Conservation (phyloP, 2,888 invertebrate genomes). For the Cheilosia soror region DNA sequence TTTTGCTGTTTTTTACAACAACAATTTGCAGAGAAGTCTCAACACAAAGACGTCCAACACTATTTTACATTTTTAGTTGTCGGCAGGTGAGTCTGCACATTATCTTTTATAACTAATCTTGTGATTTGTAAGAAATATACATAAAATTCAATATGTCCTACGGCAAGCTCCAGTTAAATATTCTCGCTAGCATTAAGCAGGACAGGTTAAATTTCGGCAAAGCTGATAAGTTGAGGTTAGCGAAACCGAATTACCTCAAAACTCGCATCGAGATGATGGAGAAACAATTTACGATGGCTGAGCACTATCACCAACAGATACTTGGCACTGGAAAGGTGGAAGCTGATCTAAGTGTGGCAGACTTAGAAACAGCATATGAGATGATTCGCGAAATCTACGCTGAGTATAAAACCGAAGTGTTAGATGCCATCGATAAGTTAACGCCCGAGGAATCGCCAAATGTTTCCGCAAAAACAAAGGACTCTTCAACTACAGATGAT, state of each 20-base stretch:
- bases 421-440: background rate
- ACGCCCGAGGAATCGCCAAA: background rate
- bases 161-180: background rate
- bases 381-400: background rate
- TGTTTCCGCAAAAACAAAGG: background rate
- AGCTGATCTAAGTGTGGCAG: background rate
- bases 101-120: too few relatives aligned
- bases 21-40: too few relatives aligned
- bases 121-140: too few relatives aligned
- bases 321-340: background rate
- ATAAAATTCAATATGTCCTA: background rate
- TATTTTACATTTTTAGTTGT: too few relatives aligned
- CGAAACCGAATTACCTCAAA: background rate
- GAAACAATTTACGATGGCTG: background rate
- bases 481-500: background rate
- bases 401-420: background rate
- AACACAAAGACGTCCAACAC: too few relatives aligned
- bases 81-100: too few relatives aligned
- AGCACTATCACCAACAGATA: background rate
- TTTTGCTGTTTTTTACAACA: too few relatives aligned
- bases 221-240: background rate
- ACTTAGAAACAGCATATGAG: background rate
- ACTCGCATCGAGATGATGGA: slow-evolving; percentile 5
- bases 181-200: background rate
- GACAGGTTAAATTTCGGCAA: background rate